Evolutionary conservation across 2,888 invertebrate species (phyloP), one percentile per base, ranked within the genome.

Genomic region (Liodrosophila aerea): DNA sequence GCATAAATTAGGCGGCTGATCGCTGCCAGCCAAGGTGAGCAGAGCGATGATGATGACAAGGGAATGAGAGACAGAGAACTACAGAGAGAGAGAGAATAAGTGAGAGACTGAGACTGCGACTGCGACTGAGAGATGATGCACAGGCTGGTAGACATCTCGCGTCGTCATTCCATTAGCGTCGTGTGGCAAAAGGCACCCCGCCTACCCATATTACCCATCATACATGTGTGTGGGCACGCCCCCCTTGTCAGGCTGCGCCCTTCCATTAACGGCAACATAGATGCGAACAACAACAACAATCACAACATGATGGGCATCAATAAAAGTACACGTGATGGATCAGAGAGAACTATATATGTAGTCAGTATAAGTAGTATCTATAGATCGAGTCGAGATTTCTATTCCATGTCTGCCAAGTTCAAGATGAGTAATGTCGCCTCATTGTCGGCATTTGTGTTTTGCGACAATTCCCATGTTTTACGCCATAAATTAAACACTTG

Each of bases 1-100:
- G 84, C 81, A 82, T 82, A 82, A 82, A 82, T 82, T 82, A 82
- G 84, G 72, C 82, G 67, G 68, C 76, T 73, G 77, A 81, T 77
- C 81, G 80, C 41, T 50, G 61, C 39, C 57, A 67, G 70, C 57
- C 64, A 73, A 71, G 65, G 72, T 58, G 64, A 73, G 73, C 58
- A 36, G 57, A 45, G 66, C 49, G 62, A 64, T 71, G 77, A 75
- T 50, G 63, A 72, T 45, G 43, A 44, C 12, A 45, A 29, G 30
- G 8, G 8, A 36, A 15, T 37, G 12, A 9, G 36, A 22, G 15
- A 27, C 7, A 11, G 27, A 7, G 4, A 8, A 29, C 7, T n/a
- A 8, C 8, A 11, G 11, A n/a, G 5, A 12, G 31, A 22, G 9
- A 5, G 13, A n/a, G 30, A 37, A n/a, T n/a, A 29, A n/a, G 31